phyloP scores from a whole-genome alignment of 2,888 invertebrate species.

The Drosophila quinaria region DNA sequence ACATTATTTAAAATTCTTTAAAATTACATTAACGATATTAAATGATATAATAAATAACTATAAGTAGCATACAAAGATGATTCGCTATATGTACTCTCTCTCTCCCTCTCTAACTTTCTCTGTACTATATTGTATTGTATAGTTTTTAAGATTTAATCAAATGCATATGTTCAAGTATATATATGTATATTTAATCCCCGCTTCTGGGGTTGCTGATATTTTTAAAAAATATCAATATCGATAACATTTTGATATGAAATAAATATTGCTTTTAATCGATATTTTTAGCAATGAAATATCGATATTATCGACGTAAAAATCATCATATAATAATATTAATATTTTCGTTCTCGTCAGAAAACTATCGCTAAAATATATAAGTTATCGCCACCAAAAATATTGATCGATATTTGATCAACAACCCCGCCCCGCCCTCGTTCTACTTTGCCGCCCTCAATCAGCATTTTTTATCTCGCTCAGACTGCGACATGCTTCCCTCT shows the following conservation, averaged over 20 bases:
- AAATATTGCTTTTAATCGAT: too few relatives aligned
- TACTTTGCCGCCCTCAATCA: slow-evolving; percentile 13
- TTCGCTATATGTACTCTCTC: slow-evolving; percentile 45
- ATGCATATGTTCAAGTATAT: slow-evolving; percentile 62
- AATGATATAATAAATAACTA: slow-evolving; percentile 77
- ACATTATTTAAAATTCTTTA: slow-evolving; percentile 42
- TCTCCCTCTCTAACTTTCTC: slow-evolving; percentile 1
- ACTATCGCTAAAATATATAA: too few relatives aligned
- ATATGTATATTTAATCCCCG: slow-evolving; percentile 44
- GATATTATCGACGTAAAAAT: too few relatives aligned
- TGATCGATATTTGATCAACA: too few relatives aligned
- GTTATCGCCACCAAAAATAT: too few relatives aligned
- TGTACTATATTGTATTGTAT: slow-evolving; percentile 28
- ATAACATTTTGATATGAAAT: too few relatives aligned
- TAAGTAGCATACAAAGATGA: slow-evolving; percentile 70
- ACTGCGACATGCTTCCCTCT: slow-evolving; percentile 70
- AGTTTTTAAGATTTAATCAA: slow-evolving; percentile 57
- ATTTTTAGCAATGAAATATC: too few relatives aligned
- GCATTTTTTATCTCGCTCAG: slow-evolving; percentile 79
- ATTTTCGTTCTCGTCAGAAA: too few relatives aligned
- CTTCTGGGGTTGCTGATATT: too few relatives aligned
- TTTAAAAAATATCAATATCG: too few relatives aligned
- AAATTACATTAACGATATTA: slow-evolving; percentile 77
- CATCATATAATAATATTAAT: too few relatives aligned
- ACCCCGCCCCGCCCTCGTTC: slow-evolving; percentile 21